phyloP scores from a whole-genome alignment of 2,888 invertebrate genomes.

The Spodoptera picta region DNA sequence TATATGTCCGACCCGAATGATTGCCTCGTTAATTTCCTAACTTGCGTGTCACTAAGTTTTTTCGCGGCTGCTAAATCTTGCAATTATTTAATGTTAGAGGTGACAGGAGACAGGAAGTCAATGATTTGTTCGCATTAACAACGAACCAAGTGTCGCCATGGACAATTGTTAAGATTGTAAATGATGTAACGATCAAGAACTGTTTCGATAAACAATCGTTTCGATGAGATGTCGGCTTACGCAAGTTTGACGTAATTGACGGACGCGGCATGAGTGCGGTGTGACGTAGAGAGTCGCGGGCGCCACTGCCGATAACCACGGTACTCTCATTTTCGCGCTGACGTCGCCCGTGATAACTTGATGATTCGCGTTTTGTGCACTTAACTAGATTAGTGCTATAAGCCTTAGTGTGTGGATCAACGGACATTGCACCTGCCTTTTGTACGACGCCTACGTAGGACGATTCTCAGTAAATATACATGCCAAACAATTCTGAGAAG shows the following conservation, averaged over 20 bases:
- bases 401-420: constrained; percentile 15
- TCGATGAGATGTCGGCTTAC: constrained; percentile 62
- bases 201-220: constrained; percentile 63
- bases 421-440: constrained; percentile 23
- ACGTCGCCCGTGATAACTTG: constrained; percentile 75
- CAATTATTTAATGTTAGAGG: constrained; percentile 30
- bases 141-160: constrained; percentile 19
- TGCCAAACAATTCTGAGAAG: constrained; percentile 17
- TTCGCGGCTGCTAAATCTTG: constrained; percentile 20
- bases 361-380: constrained; percentile 61
- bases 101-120: constrained; percentile 31
- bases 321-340: constrained; percentile 77
- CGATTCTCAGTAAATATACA: constrained; percentile 15
- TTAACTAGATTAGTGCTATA: constrained; percentile 53
- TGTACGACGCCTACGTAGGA: constrained; percentile 6
- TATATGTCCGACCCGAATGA: constrained; percentile 58
- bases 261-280: constrained; percentile 66
- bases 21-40: constrained; percentile 51
- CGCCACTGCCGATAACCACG: constrained; percentile 71
- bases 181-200: constrained; percentile 50
- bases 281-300: constrained; percentile 61
- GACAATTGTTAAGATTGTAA: constrained; percentile 33
- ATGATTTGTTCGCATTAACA: constrained; percentile 31
- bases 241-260: constrained; percentile 69
- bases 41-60: constrained; percentile 43